These are phyloP conservation scores for Caenorhabditis uteleia DNA, from an alignment of 2,888 invertebrate genomes.

Conservation along the genomic window DNA sequence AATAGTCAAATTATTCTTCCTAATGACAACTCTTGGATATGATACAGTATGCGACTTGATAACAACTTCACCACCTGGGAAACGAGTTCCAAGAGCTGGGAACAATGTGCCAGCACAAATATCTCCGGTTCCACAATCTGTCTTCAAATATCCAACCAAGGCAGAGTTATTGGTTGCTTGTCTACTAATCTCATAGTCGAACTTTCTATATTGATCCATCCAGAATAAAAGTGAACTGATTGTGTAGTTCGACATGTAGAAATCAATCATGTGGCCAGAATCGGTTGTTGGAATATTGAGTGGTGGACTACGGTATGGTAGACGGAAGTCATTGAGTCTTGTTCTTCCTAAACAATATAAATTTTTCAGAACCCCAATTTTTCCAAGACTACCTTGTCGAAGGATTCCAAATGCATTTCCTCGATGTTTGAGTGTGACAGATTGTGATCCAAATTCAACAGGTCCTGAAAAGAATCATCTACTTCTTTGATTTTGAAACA, in stretches of 20 bases:
- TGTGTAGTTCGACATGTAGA: constrained; percentile 67
- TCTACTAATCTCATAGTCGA: constrained; percentile 67
- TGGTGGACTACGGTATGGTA: constrained; percentile 62
- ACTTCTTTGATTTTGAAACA: neutral
- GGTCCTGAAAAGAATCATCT: constrained; percentile 40
- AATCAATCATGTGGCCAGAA: constrained; percentile 64
- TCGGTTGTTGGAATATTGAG: constrained; percentile 44
- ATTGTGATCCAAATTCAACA: constrained; percentile 51
- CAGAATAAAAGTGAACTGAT: constrained; percentile 65
- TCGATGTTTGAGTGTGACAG: constrained; percentile 56
- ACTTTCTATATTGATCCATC: constrained; percentile 69
- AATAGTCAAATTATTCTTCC: constrained; percentile 61
- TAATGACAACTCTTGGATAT: constrained; percentile 62
- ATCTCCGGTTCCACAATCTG: constrained; percentile 64
- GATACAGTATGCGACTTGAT: constrained; percentile 66
- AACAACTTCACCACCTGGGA: constrained; percentile 65
- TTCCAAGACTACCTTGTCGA: constrained; percentile 55
- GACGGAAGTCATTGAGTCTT: constrained; percentile 67
- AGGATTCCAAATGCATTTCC: constrained; percentile 69
- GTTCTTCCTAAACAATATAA: constrained; percentile 45
- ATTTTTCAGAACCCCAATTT: neutral
- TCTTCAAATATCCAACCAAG: constrained; percentile 65
- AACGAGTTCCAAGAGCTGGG: constrained; percentile 61
- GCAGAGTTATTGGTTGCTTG: constrained; percentile 63
- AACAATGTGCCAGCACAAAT: constrained; percentile 69